Percentiles rank a stretch among this genome's conserved stretches.
Conservation (phyloP, 2,797 vertebrate species). For the Gallinago nigripennis region DNA sequence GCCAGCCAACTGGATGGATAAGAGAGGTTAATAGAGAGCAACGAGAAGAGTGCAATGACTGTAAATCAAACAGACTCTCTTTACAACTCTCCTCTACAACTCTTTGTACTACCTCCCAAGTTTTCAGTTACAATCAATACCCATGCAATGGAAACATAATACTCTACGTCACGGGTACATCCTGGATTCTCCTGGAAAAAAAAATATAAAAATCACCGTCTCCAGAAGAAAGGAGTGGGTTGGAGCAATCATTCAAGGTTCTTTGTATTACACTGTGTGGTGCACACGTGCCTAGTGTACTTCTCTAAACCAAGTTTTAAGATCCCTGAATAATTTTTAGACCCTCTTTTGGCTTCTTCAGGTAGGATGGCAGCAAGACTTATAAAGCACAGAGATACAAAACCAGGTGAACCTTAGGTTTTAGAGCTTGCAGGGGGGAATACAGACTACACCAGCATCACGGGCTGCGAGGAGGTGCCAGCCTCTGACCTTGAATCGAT, state of each 20-base stretch:
- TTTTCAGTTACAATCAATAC: background rate
- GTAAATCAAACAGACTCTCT: background rate
- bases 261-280: background rate
- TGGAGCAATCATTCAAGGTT: background rate
- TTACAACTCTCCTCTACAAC: background rate
- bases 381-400: background rate
- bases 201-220: no score
- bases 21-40: background rate
- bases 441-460: background rate
- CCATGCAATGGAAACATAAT: background rate
- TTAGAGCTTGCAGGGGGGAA: background rate
- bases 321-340: background rate
- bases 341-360: background rate
- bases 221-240: background rate
- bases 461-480: background rate
- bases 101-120: background rate
- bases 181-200: background rate
- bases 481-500: background rate
- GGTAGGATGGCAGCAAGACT: background rate
- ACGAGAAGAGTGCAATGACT: background rate
- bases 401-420: background rate
- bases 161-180: accelerated
- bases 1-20: background rate
- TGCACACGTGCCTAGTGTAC: accelerated
- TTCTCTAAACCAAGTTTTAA: background rate